Conservation (phyloP, 2,888 invertebrate genomes). For the Rhingia campestris region DNA sequence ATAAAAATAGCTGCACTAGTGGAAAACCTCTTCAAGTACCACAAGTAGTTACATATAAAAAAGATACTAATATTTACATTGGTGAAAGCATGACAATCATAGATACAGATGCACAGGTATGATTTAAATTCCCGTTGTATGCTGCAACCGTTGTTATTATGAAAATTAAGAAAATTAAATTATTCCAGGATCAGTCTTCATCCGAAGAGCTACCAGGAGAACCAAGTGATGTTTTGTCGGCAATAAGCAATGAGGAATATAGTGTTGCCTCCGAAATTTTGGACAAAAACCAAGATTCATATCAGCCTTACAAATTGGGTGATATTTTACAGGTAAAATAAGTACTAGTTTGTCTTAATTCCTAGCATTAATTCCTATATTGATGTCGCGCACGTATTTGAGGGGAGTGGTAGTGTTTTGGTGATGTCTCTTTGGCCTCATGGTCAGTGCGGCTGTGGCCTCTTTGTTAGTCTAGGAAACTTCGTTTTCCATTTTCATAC, state of each 20-base stretch:
- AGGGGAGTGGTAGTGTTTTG: too few species aligned
- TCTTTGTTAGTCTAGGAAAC: too few species aligned
- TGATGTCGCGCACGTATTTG: too few species aligned
- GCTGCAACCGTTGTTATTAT: constrained; percentile 2
- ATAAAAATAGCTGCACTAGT: constrained; percentile 10
- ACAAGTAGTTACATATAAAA: constrained; percentile 77
- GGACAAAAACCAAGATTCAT: constrained; percentile 82
- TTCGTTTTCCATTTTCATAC: too few species aligned
- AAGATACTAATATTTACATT: constrained; percentile 80
- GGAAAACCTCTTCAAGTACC: constrained; percentile 79
- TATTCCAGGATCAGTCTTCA: constrained; percentile 80
- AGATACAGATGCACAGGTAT: constrained; percentile 84
- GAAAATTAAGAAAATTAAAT: constrained; percentile 4
- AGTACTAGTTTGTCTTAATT: background rate
- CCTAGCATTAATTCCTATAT: too few species aligned
- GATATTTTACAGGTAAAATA: constrained; percentile 81
- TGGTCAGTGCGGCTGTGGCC: too few species aligned
- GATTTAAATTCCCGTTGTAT: constrained; percentile 49
- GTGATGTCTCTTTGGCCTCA: too few species aligned
- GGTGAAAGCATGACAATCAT: constrained; percentile 87
- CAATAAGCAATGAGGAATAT: constrained; percentile 88
- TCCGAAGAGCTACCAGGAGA: constrained; percentile 81
- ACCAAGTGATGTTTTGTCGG: constrained; percentile 85
- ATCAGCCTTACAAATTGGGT: constrained; percentile 77
- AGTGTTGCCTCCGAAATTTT: constrained; percentile 88